A percentile compares a stretch with the other conserved stretches of the same genome.
phyloP scores from a whole-genome alignment of 2,113 vertebrate genomes.

The Ancistrus triradiatus region DNA sequence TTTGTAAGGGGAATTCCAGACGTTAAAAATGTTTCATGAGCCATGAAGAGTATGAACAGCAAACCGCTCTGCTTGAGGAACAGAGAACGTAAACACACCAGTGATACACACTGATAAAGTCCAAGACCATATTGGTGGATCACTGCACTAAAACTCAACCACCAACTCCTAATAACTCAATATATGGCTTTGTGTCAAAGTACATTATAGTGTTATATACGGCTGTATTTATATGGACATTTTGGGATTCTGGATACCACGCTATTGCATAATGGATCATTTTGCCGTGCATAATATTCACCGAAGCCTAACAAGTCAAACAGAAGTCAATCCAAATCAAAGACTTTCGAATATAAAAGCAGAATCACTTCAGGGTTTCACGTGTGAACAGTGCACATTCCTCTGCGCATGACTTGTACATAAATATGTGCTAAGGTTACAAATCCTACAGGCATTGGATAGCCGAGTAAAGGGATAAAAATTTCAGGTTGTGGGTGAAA shows the following conservation, averaged over 20 bases:
- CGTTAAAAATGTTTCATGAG: conserved; percentile 17
- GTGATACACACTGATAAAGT: too few relatives aligned
- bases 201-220: too few relatives aligned
- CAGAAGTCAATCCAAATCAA: not conserved
- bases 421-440: conserved; percentile 16
- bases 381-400: conserved; percentile 14
- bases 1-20: conserved; percentile 30
- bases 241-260: too few relatives aligned
- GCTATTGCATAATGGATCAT: not conserved
- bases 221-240: too few relatives aligned
- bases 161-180: too few relatives aligned
- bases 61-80: not conserved
- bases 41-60: not conserved
- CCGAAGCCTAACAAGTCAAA: not conserved
- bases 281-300: not conserved
- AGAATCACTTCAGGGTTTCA: not conserved
- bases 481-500: conserved; percentile 21
- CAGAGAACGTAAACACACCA: not conserved
- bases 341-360: not conserved
- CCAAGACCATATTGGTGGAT: too few relatives aligned
- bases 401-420: conserved; percentile 17
- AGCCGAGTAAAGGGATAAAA: conserved; percentile 9
- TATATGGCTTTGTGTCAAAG: too few relatives aligned
- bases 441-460: conserved; percentile 19
- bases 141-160: too few relatives aligned